phyloP scores from a whole-genome alignment of 2,797 vertebrate genomes.

The Todus mexicanus region DNA sequence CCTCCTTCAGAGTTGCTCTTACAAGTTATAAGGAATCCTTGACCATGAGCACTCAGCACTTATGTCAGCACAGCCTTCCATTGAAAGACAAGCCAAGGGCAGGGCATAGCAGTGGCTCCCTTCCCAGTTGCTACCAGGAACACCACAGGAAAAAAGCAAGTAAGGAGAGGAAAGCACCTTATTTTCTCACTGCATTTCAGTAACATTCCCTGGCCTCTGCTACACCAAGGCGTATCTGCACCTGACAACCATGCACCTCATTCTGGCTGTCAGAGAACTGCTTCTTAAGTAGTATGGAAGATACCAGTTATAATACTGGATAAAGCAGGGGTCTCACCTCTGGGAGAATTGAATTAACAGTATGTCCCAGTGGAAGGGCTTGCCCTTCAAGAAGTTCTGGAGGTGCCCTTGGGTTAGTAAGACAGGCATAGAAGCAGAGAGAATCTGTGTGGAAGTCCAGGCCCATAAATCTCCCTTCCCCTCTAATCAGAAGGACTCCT shows the following conservation, averaged over 20 bases:
- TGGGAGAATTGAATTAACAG: neutral
- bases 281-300: neutral
- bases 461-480: neutral
- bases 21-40: neutral
- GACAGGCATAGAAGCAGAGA: neutral
- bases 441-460: neutral
- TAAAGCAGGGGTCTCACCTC: neutral
- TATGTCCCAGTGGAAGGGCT: neutral
- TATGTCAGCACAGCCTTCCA: neutral
- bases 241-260: accelerated
- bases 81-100: neutral
- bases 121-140: neutral
- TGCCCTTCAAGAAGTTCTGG: neutral
- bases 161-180: neutral
- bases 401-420: neutral
- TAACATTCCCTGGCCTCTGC: neutral
- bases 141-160: neutral
- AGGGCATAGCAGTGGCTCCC: neutral
- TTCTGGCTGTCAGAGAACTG: neutral
- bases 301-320: neutral
- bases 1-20: neutral
- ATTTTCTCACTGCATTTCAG: neutral
- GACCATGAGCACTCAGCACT: neutral
- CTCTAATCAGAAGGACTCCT: neutral
- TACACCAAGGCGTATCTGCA: accelerated